phyloP scores from a whole-genome alignment of 2,113 vertebrate species.

The Nematolebias whitei region DNA sequence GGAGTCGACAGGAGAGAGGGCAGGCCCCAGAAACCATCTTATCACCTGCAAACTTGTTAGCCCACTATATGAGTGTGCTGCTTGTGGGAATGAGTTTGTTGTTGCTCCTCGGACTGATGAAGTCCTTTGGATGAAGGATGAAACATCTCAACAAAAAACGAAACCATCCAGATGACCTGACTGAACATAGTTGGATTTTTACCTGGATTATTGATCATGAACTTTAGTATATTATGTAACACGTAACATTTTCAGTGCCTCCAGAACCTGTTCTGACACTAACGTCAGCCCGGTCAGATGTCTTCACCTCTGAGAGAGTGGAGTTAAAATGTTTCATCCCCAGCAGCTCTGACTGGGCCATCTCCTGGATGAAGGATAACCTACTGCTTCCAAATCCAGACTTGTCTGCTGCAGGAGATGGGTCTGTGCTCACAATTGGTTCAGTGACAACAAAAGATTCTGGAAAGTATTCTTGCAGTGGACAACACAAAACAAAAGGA shows the following conservation, averaged over 20 bases:
- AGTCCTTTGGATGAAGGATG: too few species aligned
- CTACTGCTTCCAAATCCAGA: neutral
- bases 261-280: constrained; percentile 20
- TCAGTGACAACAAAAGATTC: neutral
- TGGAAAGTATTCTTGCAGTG: constrained; percentile 48
- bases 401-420: neutral
- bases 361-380: constrained; percentile 42
- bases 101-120: too few species aligned
- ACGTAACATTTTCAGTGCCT: constrained; percentile 30
- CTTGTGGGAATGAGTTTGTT: too few species aligned
- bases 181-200: too few species aligned
- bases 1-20: too few species aligned
- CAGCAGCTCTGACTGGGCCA: constrained; percentile 34
- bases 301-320: constrained; percentile 55
- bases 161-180: too few species aligned
- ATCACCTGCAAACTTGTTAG: too few species aligned
- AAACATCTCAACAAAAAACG: too few species aligned
- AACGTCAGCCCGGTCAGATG: neutral
- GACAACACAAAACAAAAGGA: constrained; percentile 17
- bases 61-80: too few species aligned
- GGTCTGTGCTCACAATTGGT: constrained; percentile 24
- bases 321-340: constrained; percentile 15
- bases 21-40: too few species aligned
- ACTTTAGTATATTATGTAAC: too few species aligned
- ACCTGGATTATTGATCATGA: too few species aligned